Evolutionary conservation across 2,888 invertebrate genomes (phyloP).

Genomic region (Noctua comes): DNA sequence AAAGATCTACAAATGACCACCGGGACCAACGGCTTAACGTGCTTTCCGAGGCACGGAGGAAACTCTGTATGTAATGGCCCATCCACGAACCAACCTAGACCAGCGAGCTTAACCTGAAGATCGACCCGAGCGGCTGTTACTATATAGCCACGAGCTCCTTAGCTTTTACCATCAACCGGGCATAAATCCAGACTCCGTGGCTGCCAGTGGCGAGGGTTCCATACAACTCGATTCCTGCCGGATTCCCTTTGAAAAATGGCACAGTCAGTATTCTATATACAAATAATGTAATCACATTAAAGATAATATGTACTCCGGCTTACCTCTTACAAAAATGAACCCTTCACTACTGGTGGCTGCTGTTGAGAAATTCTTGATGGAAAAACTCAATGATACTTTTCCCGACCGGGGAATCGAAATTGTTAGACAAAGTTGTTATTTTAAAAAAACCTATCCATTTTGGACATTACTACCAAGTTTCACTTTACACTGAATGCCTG

Average conservation of each 20-base stretch:
- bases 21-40: not conserved
- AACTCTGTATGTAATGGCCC: not conserved
- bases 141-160: not conserved
- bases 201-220: too few relatives aligned
- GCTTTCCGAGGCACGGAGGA: not conserved
- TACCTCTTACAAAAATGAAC: too few relatives aligned
- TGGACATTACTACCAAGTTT: not conserved
- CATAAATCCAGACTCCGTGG: not conserved
- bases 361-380: not conserved
- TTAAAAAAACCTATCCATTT: not conserved
- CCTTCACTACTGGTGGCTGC: not conserved
- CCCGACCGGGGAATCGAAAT: not conserved
- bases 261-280: too few relatives aligned
- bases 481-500: slow-evolving; percentile 1
- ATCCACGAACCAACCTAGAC: not conserved
- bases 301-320: too few relatives aligned
- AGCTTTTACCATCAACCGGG: not conserved
- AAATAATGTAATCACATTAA: too few relatives aligned
- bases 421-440: not conserved
- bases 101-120: not conserved
- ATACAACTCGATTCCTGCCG: too few relatives aligned
- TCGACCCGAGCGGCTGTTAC: not conserved
- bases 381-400: not conserved
- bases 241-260: too few relatives aligned
- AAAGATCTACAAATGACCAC: not conserved